These are phyloP conservation scores for Alsophila aescularia DNA, from an alignment of 2,888 invertebrate species.

Conservation along the genomic window DNA sequence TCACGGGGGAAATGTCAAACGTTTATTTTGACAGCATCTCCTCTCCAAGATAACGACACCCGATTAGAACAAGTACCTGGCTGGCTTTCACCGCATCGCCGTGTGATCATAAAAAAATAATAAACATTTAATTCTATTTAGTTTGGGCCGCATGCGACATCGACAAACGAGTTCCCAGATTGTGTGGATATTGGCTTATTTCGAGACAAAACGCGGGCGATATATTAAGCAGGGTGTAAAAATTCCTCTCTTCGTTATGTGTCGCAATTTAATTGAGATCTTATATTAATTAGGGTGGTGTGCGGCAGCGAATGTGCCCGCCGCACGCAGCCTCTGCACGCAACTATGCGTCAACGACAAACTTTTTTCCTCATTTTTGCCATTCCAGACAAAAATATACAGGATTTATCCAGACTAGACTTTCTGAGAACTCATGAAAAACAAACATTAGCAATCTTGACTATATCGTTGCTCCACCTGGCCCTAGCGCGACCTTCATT, in stretches of 20 bases:
- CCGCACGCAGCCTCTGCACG: conserved; percentile 80
- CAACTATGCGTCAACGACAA: conserved; percentile 58
- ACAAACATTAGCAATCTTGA: too few relatives aligned
- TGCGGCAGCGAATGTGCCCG: conserved; percentile 77
- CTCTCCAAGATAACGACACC: conserved; percentile 39
- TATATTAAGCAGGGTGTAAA: conserved; percentile 71
- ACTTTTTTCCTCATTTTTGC: conserved; percentile 48
- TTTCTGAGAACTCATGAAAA: too few relatives aligned
- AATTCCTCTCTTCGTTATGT: conserved; percentile 77
- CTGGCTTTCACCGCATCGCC: conserved; percentile 52
- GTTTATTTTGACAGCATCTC: conserved; percentile 37
- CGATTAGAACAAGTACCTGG: conserved; percentile 52
- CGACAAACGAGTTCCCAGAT: conserved; percentile 71
- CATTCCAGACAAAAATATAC: conserved; percentile 36
- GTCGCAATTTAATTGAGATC: conserved; percentile 85
- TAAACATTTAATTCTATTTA: conserved; percentile 58
- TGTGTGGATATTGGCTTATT: conserved; percentile 69
- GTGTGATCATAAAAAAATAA: conserved; percentile 57
- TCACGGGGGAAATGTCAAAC: conserved; percentile 19
- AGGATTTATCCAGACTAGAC: too few relatives aligned
- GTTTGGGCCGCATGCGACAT: conserved; percentile 53
- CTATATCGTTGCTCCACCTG: too few relatives aligned
- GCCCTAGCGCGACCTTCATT: too few relatives aligned
- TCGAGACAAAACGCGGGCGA: conserved; percentile 65
- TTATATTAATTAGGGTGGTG: conserved; percentile 84